These are phyloP conservation scores for Pseudorectes ferrugineus DNA, from an alignment of 2,113 vertebrate genomes.

Conservation along the genomic window DNA sequence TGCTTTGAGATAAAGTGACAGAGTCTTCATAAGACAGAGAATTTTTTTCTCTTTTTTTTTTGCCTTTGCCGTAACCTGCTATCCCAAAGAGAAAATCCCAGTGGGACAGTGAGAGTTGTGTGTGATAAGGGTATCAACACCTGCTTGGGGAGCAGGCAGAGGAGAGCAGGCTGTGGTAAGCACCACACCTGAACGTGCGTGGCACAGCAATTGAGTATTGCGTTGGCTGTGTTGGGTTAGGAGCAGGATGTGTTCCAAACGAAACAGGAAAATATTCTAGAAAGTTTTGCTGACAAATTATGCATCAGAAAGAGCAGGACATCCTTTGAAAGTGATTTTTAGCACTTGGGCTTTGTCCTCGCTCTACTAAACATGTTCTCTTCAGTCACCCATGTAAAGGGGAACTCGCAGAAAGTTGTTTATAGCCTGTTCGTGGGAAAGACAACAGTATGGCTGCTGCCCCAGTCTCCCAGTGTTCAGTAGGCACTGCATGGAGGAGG, in stretches of 20 bases:
- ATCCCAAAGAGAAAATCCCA: background rate
- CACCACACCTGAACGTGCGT: background rate
- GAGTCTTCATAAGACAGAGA: background rate
- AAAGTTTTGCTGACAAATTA: background rate
- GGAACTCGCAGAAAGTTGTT: background rate
- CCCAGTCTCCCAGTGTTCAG: background rate
- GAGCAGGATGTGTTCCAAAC: background rate
- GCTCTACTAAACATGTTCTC: background rate
- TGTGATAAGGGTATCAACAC: background rate
- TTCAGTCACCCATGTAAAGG: background rate
- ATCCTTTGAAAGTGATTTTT: background rate
- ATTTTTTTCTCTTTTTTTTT: no score
- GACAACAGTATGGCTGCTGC: background rate
- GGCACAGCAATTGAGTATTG: fast-evolving
- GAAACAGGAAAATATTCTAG: background rate
- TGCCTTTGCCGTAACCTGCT: fast-evolving
- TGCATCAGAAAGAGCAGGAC: background rate
- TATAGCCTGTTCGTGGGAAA: background rate
- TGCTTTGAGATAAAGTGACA: background rate
- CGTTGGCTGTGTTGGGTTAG: background rate
- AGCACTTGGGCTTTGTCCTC: background rate
- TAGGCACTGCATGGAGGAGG: background rate
- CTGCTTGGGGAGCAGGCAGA: background rate
- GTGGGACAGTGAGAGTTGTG: background rate
- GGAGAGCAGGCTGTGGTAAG: background rate